Conservation (phyloP, 2,113 vertebrate species). For the Scalopus aquaticus region DNA sequence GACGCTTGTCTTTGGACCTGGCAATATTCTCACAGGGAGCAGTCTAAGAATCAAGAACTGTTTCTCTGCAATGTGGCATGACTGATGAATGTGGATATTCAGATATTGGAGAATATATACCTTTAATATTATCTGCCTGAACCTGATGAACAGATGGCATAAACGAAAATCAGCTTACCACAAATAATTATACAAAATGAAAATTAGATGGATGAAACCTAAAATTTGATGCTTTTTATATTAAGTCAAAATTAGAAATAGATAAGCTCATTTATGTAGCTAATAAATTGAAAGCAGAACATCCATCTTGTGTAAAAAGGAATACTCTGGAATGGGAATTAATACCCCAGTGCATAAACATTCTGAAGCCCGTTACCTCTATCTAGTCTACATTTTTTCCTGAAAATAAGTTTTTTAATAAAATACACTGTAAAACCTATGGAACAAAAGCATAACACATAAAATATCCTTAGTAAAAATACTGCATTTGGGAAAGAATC, state of each 20-base stretch:
- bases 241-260: constrained; percentile 73
- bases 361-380: constrained; percentile 38
- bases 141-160: constrained; percentile 50
- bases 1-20: background rate
- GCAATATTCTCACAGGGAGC: background rate
- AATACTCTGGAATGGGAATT: constrained; percentile 74
- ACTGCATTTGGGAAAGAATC: background rate
- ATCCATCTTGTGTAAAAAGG: constrained; percentile 74
- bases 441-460: background rate
- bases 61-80: background rate
- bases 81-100: constrained; percentile 36
- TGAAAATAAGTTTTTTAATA: constrained; percentile 45
- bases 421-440: background rate
- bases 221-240: constrained; percentile 69
- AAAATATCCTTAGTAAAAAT: background rate
- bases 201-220: constrained; percentile 76
- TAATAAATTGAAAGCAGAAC: constrained; percentile 75
- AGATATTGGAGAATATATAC: constrained; percentile 48
- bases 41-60: background rate
- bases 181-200: constrained; percentile 68
- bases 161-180: constrained; percentile 70
- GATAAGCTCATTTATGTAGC: constrained; percentile 65
- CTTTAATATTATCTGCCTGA: constrained; percentile 54
- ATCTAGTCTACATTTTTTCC: background rate
- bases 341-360: constrained; percentile 62